phyloP scores from a whole-genome alignment of 2,113 vertebrate genomes.

The Elephas maximus region DNA sequence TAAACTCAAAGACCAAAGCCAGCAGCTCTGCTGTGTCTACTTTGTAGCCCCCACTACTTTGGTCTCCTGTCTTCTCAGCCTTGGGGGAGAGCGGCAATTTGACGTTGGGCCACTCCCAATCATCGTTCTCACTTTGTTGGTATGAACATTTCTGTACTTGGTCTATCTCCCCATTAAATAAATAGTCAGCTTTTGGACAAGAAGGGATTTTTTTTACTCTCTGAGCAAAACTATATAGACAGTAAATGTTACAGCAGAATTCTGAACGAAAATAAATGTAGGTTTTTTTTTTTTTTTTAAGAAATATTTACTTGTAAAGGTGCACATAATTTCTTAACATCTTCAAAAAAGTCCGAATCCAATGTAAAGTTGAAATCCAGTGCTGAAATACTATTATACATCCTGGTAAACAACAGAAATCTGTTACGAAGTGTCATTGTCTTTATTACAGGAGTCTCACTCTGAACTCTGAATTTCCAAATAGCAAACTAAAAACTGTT shows the following conservation, averaged over 20 bases:
- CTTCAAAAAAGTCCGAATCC: background rate
- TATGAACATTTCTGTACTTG: background rate
- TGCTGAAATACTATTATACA: background rate
- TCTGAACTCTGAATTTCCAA: background rate
- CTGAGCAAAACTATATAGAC: background rate
- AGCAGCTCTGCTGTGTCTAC: background rate
- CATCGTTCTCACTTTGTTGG: background rate
- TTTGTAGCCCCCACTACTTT: no score
- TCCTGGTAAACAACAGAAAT: background rate
- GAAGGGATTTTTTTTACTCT: background rate
- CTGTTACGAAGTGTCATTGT: background rate
- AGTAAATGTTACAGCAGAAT: background rate
- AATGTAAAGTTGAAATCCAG: conserved; percentile 1
- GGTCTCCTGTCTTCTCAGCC: background rate
- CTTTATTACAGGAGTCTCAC: background rate
- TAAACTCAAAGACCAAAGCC: background rate
- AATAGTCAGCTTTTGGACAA: background rate
- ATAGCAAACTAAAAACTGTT: conserved; percentile 18
- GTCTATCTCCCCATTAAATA: background rate
- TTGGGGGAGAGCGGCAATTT: background rate
- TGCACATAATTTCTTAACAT: background rate
- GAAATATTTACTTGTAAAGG: background rate
- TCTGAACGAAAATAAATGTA: conserved; percentile 21
- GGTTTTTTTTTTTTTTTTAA: background rate
- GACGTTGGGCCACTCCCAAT: background rate